These are phyloP conservation scores for Tyrannus savana DNA, from an alignment of 2,113 vertebrate species.

Conservation along the genomic window DNA sequence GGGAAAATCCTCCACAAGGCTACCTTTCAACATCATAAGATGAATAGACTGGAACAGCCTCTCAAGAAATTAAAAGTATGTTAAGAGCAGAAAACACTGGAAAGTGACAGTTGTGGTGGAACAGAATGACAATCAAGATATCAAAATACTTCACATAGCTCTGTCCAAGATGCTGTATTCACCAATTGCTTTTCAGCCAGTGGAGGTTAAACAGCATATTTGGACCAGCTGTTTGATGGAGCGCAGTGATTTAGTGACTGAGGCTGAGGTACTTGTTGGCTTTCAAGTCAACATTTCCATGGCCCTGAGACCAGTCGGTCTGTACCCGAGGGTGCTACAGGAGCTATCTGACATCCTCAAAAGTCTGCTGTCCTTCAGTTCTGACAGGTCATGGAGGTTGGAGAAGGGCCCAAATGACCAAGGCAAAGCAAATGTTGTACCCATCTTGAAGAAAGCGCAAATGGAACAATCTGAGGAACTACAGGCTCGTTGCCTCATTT, in stretches of 20 bases:
- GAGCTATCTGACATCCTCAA: accelerated
- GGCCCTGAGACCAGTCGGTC: not conserved
- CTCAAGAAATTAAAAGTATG: not conserved
- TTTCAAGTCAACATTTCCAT: not conserved
- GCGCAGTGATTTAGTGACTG: not conserved
- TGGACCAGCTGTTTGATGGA: not conserved
- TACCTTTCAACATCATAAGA: not conserved
- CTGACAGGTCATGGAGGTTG: not conserved
- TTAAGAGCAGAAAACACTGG: not conserved
- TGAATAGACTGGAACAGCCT: not conserved
- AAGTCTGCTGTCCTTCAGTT: not conserved
- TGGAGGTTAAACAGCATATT: not conserved
- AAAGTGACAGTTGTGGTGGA: not conserved
- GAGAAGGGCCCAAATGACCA: not conserved
- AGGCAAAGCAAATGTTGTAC: not conserved
- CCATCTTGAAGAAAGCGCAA: not conserved
- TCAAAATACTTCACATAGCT: not conserved
- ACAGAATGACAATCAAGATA: not conserved
- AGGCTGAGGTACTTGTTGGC: not conserved
- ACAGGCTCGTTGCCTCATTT: not conserved
- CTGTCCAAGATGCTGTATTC: not conserved
- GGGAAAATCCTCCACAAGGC: not conserved
- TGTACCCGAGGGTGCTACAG: not conserved
- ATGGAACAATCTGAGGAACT: not conserved
- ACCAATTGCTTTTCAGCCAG: not conserved